Evolutionary conservation across 2,113 vertebrate genomes (phyloP), one percentile per base, ranked within the genome.

Genomic region (Xiphophorus maculatus): DNA sequence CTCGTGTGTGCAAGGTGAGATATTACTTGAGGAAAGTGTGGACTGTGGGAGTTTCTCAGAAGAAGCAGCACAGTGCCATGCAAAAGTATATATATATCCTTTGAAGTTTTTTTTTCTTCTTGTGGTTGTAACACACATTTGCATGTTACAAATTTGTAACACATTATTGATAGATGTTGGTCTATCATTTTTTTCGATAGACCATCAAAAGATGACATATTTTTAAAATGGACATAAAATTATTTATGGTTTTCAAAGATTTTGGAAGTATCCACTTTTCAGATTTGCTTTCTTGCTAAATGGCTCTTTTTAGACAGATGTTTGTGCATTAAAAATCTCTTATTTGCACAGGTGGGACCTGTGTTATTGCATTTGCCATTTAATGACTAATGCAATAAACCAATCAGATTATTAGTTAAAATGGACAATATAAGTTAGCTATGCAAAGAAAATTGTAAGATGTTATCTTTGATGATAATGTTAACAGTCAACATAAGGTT

Each of bases 1-100:
- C 97, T 70, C 96, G 97, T 78, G 96, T 99, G 83, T 99, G 98
- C 92, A 97, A 98, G 96, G 98, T 96, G 91, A 96, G 94, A 67
- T 77, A 64, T 77, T 82, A 65, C 13, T 42, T 35, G 68, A n/a
- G 1, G 27, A 40, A n/a, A 14, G 73, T 75, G 76, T 71, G 66
- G 67, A 79, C 65, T 75, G 74, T 33, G 65, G 51, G 63, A 71
- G 62, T 30, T 44, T 42, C 54, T 28, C 74, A 40, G 66, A 10
- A 61, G 40, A 54, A 68, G 48, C 14, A n/a, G 66, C 69, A 33
- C 25, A 58, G 22, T n/a, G 51, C 51, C 51, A n/a, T n/a, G 19
- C 51, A 58, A 25, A 58, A 58, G 22, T 10, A 10, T 58, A 10
- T 58, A 10, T n/a, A 17, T 51, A 22, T 6, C 17, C 1, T 51